Evolutionary conservation across 1,140 invertebrate genomes (phyloP), one percentile per base, ranked within the genome.

Genomic region (Hypothenemus hampei): DNA sequence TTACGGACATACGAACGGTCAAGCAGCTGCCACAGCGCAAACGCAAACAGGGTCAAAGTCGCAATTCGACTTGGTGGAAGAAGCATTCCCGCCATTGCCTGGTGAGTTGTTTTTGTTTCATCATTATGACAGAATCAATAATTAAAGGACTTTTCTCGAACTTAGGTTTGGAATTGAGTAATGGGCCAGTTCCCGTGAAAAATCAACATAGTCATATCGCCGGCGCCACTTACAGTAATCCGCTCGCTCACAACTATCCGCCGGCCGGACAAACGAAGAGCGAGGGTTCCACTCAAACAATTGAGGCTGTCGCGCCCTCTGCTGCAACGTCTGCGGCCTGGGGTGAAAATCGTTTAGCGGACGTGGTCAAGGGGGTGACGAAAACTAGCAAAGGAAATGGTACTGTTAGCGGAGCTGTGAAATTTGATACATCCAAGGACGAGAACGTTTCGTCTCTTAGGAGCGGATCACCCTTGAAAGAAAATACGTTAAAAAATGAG

Each of bases 81-180:
- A 83, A 29, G 82, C 87, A 40, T 91, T 92, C 70, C 89, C 89
- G 46, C 89, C 89, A 44, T 76, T 91, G 68, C 87, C 87, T 36
- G 84, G 85, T 61, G 40, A 57, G 33, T 51, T 43, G 19, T 43
- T 45, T 11, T 31, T 11, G 1, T 3, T 3, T 3, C 1, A 31
- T 13, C 8, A 31, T 31, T 31, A 11, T 31, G 26, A 31, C 10
- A 31, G 13, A n/a, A n/a, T n/a, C n/a, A n/a, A n/a, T n/a, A 21
- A 20, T 45, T 2, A 24, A 1, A 26, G 31, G 29, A 11, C 4
- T 11, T 24, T 36, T 19, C 24, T 59, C 54, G 58, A 26, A 40
- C 61, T 5, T 19, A 47, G 45, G 45, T n/a, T 35, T 47, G 16
- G 45, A 47, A 16, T 60, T 63, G 11, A 44, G 21, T 8, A 62